These are phyloP conservation scores for Lipotes vexillifer DNA, from an alignment of 2,113 vertebrate genomes.

Conservation along the genomic window DNA sequence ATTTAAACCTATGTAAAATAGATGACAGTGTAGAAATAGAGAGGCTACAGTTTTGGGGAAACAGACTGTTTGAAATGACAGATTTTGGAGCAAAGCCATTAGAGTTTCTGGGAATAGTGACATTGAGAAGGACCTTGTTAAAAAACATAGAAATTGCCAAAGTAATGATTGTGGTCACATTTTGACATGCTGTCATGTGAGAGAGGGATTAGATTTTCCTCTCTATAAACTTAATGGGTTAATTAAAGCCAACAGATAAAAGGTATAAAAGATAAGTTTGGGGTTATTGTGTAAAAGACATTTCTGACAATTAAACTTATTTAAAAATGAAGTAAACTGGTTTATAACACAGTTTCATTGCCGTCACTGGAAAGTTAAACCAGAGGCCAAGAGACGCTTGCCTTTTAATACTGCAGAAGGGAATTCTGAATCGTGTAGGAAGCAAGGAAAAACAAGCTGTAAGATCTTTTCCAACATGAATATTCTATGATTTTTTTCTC, in stretches of 20 bases:
- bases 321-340: not conserved
- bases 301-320: not conserved
- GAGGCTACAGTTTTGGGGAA: not conserved
- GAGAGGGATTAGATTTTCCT: not conserved
- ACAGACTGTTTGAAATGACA: not conserved
- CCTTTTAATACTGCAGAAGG: not conserved
- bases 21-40: not conserved
- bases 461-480: not conserved
- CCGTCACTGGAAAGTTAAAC: not conserved
- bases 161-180: not conserved
- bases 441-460: not conserved
- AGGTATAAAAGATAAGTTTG: not conserved
- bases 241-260: not conserved
- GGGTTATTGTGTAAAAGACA: not conserved
- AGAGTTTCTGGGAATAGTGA: not conserved
- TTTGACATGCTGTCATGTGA: not conserved
- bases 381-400: not conserved
- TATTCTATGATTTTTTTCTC: not conserved
- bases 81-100: not conserved
- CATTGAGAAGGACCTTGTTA: not conserved
- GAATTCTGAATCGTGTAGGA: not conserved
- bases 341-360: not conserved
- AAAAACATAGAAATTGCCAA: not conserved
- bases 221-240: not conserved
- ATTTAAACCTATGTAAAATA: not conserved